phyloP scores from a whole-genome alignment of 35 echinoderm and acorn worm species.

The Hemicentrotus pulcherrimus region DNA sequence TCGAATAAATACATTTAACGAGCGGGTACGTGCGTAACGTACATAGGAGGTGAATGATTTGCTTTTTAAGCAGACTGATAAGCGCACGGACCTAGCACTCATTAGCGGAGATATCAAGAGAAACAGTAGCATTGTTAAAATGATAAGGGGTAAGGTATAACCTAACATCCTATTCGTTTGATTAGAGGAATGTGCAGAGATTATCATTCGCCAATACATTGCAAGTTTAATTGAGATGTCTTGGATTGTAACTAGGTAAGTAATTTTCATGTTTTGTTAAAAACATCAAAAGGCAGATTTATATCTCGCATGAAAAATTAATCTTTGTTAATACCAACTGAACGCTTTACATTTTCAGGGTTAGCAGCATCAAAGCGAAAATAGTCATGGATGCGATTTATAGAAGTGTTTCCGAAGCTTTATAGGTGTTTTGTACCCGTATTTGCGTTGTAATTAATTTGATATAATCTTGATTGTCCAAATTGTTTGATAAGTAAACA shows the following conservation, averaged over 20 bases:
- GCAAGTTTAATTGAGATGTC: not conserved
- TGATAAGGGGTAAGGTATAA: not conserved
- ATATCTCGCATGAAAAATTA: too few species aligned
- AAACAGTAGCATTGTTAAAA: not conserved
- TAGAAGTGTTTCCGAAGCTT: too few species aligned
- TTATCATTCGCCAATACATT: not conserved
- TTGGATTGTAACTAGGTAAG: not conserved
- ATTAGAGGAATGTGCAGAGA: not conserved
- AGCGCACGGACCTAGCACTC: not conserved
- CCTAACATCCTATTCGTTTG: not conserved
- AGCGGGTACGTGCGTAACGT: not conserved
- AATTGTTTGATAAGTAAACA: too few species aligned
- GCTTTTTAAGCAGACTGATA: not conserved
- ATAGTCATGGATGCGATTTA: too few species aligned
- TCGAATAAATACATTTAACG: not conserved
- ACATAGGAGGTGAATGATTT: not conserved
- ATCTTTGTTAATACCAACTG: too few species aligned
- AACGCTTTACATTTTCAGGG: too few species aligned
- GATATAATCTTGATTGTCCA: too few species aligned
- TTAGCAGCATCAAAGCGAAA: too few species aligned
- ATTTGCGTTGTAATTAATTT: too few species aligned
- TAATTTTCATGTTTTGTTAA: not conserved
- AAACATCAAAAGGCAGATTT: too few species aligned
- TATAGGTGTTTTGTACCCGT: too few species aligned
- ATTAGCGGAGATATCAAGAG: not conserved